Evolutionary conservation across 2,113 vertebrate genomes (phyloP), one percentile per base, ranked within the genome.

Genomic region (Myotis yumanensis): DNA sequence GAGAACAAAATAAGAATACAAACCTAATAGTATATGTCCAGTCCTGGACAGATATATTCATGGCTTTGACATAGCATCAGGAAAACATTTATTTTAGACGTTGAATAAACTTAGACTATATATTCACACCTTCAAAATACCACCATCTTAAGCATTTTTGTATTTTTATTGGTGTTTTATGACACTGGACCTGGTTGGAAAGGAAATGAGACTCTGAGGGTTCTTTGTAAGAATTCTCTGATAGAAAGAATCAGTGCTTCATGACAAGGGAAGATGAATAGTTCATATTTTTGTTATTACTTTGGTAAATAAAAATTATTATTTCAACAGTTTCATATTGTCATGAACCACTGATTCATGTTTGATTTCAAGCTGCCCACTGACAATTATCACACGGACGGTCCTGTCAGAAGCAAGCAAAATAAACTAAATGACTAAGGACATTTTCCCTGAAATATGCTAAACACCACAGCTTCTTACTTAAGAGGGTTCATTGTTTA

Each of bases 1-100:
- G 40, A 48, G 46, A 91, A 48, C 17, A 86, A 91, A 95, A 83
- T 82, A 93, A 83, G 59, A 68, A 91, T 64, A 95, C 40, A 83
- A 87, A 43, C 4, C 2, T 62, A n/a, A 76, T 10, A 80, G 64
- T 17, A 57, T 40, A 64, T 14, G 18, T 81, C 16, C 40, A 57
- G 4, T 28, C 11, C 15, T 40, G 69, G 3, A 40, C 9, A 93
- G 77, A 69, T 32, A 1, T 15, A 92, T 87, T 79, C 32, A 81
- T 40, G 15, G 43, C 23, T 96, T 80, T 90, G 35, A 71, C 18
- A 90, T 14, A 73, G 14, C 18, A 88, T 84, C 62, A 81, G 37
- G 25, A 93, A 92, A 93, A 85, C n/a, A 83, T 68, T 86, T 35
- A 91, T 79, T 95, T 86, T 37, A 83, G 28, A 86, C 18, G 68